A percentile compares a stretch with the other conserved stretches of the same genome.
Evolutionary conservation across 2,113 vertebrate species (phyloP).

Genomic region (Lophochroa leadbeateri): DNA sequence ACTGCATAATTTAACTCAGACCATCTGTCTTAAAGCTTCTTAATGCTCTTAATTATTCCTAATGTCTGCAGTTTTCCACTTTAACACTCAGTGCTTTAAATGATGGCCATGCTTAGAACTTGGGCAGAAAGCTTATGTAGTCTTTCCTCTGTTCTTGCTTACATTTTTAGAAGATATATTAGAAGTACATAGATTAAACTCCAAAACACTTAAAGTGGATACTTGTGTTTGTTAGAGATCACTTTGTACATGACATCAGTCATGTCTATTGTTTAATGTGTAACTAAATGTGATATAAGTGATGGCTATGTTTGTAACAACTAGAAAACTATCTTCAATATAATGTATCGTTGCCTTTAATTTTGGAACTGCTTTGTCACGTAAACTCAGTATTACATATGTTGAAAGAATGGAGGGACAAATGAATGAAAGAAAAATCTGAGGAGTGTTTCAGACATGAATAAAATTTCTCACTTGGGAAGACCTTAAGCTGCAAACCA

Average conservation of each 20-base stretch:
- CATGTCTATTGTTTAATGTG: background rate
- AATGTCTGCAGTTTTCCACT: background rate
- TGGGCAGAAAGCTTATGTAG: background rate
- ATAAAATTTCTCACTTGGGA: background rate
- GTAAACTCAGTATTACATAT: background rate
- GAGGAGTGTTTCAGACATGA: background rate
- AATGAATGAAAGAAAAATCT: background rate
- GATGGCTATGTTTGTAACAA: background rate
- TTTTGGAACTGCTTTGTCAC: background rate
- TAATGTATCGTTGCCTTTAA: background rate
- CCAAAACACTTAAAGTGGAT: background rate
- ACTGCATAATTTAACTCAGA: background rate
- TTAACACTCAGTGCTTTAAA: background rate
- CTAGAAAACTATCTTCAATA: background rate
- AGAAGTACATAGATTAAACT: background rate
- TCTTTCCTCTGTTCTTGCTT: background rate
- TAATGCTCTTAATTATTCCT: background rate
- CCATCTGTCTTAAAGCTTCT: background rate
- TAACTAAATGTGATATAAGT: background rate
- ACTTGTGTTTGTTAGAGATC: background rate
- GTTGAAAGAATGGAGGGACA: background rate
- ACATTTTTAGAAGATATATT: background rate
- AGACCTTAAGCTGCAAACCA: background rate
- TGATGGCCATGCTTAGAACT: background rate
- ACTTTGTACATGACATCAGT: background rate